Evolutionary conservation across 53 echinoderm and acorn worm genomes (phyloP).

Genomic region (Henricia sp.): DNA sequence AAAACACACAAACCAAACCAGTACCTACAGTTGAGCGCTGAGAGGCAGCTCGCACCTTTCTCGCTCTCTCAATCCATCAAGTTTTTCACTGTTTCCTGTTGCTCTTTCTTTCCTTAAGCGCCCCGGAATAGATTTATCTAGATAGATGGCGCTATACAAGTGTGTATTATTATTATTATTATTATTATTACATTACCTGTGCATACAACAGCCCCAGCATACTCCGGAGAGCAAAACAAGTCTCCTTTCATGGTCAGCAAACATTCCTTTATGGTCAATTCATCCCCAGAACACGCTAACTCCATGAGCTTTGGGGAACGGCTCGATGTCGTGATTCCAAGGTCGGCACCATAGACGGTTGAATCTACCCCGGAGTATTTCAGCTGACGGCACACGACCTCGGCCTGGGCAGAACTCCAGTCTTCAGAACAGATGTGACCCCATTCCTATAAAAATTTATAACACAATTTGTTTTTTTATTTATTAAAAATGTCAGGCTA

Average conservation of each 20-base stretch:
- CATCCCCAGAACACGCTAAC: conserved; percentile 23
- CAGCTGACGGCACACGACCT: conserved; percentile 45
- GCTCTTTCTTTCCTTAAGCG: no score
- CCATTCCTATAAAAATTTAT: conserved; percentile 23
- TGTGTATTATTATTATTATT: no score
- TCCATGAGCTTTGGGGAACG: background rate
- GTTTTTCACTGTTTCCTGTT: no score
- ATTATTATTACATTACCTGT: no score
- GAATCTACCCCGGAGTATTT: conserved; percentile 10
- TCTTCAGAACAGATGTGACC: background rate
- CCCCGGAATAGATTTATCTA: no score
- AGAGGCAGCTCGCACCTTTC: no score
- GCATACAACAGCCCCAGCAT: conserved; percentile 26
- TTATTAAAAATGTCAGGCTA: no score
- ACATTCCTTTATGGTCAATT: conserved; percentile 32
- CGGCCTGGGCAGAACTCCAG: background rate
- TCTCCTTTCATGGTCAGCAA: background rate
- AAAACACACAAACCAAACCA: no score
- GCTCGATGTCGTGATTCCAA: background rate
- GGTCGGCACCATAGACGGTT: background rate
- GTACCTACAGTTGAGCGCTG: no score
- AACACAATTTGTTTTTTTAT: no score
- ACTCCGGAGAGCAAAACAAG: conserved; percentile 10
- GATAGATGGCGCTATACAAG: no score
- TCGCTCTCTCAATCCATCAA: no score